A percentile compares a stretch with the other conserved stretches of the same genome.
Conservation (phyloP, 2,797 vertebrate genomes). For the Nannoperca australis region DNA sequence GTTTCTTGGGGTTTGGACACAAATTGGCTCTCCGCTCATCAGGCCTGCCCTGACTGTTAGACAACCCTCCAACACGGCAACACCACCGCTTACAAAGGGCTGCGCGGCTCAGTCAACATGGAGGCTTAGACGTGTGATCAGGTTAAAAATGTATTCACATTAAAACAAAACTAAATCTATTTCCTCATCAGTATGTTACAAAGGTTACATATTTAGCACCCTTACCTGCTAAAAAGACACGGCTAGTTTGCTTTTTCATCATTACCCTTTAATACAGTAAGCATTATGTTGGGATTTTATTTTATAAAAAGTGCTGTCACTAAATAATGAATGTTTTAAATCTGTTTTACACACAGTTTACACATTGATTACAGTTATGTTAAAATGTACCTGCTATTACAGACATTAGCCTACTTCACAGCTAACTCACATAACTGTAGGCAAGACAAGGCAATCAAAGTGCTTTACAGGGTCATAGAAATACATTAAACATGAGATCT, state of each 20-base stretch:
- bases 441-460: too few relatives aligned
- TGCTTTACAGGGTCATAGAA: too few relatives aligned
- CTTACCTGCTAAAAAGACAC: not conserved
- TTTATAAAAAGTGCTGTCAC: not conserved
- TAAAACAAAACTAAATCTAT: rapidly evolving
- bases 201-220: not conserved
- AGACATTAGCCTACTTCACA: not conserved
- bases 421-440: not conserved
- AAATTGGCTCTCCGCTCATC: slow-evolving; percentile 85
- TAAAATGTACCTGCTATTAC: not conserved
- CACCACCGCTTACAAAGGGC: slow-evolving; percentile 51
- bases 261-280: not conserved
- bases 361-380: not conserved
- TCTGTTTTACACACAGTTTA: not conserved
- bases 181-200: not conserved
- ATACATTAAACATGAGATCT: too few relatives aligned
- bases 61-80: slow-evolving; percentile 67
- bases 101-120: slow-evolving; percentile 28
- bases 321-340: not conserved
- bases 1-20: slow-evolving; percentile 85
- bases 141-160: not conserved
- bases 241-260: not conserved
- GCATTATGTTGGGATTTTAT: not conserved
- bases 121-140: slow-evolving; percentile 2
- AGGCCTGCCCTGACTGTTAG: slow-evolving; percentile 68